These are phyloP conservation scores for Rutpela maculata DNA, from an alignment of 2,888 invertebrate genomes.

Conservation along the genomic window DNA sequence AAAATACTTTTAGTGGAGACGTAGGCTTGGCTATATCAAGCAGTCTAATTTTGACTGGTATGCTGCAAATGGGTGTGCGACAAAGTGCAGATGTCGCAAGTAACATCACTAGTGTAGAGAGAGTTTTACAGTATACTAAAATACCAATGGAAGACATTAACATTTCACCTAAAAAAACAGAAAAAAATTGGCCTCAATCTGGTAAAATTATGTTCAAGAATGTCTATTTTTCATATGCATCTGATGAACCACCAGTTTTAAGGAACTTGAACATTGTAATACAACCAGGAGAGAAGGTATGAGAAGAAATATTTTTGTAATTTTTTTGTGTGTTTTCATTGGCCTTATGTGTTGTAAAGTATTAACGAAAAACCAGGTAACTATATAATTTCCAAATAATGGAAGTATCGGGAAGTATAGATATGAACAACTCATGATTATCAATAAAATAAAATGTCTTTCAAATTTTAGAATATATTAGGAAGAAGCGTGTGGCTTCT, in stretches of 20 bases:
- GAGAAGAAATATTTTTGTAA: not conserved
- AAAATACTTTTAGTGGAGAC: slow-evolving; percentile 78
- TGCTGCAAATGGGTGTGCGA: slow-evolving; percentile 87
- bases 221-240: slow-evolving; percentile 79
- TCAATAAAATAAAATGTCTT: too few relatives aligned
- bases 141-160: slow-evolving; percentile 82
- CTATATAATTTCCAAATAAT: too few relatives aligned
- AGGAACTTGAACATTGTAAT: slow-evolving; percentile 80
- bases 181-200: slow-evolving; percentile 78
- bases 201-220: slow-evolving; percentile 79
- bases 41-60: slow-evolving; percentile 83
- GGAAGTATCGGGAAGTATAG: too few relatives aligned
- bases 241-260: slow-evolving; percentile 80
- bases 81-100: slow-evolving; percentile 86
- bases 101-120: slow-evolving; percentile 88
- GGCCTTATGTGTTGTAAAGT: not conserved
- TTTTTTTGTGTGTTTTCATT: not conserved
- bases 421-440: too few relatives aligned
- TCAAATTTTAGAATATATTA: too few relatives aligned
- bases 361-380: too few relatives aligned
- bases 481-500: too few relatives aligned
- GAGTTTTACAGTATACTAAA: slow-evolving; percentile 86
- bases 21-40: slow-evolving; percentile 85
- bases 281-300: slow-evolving; percentile 81
- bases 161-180: slow-evolving; percentile 76